Conservation (phyloP, 2,888 invertebrate genomes). For the Eupithecia insigniata region DNA sequence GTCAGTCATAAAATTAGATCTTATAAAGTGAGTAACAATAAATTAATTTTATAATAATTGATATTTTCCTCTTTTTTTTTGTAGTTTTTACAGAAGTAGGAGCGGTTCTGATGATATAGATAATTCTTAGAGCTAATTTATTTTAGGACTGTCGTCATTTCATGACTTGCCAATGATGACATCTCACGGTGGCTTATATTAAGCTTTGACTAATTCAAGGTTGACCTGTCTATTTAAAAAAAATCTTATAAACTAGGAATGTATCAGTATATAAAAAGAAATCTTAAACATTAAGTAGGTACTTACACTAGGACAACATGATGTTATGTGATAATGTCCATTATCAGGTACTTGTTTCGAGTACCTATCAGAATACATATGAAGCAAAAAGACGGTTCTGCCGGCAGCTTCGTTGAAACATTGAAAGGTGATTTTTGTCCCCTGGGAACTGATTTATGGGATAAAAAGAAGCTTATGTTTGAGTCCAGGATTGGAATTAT, state of each 20-base stretch:
- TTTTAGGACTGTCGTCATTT: slow-evolving; percentile 13
- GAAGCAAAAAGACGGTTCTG: no score
- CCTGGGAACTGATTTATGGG: no score
- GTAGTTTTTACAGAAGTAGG: not conserved
- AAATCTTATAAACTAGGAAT: not conserved
- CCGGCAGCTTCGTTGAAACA: no score
- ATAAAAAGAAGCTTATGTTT: no score
- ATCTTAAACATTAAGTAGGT: not conserved
- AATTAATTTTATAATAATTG: not conserved
- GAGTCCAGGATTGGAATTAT: no score
- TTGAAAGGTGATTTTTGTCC: no score
- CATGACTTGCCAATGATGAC: slow-evolving; percentile 35
- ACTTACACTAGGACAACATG: not conserved
- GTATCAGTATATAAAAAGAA: not conserved
- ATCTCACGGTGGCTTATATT: slow-evolving; percentile 33
- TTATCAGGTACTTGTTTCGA: not conserved
- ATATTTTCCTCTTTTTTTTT: not conserved
- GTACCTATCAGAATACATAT: no score
- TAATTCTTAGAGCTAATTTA: not conserved
- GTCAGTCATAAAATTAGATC: no score
- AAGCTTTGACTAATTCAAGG: slow-evolving; percentile 8
- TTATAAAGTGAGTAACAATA: no score
- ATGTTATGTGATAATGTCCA: not conserved
- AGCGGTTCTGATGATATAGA: not conserved
- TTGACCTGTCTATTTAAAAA: not conserved